Evolutionary conservation across 2,888 invertebrate genomes (phyloP).

Genomic region (Sphaerophoria rueppellii): DNA sequence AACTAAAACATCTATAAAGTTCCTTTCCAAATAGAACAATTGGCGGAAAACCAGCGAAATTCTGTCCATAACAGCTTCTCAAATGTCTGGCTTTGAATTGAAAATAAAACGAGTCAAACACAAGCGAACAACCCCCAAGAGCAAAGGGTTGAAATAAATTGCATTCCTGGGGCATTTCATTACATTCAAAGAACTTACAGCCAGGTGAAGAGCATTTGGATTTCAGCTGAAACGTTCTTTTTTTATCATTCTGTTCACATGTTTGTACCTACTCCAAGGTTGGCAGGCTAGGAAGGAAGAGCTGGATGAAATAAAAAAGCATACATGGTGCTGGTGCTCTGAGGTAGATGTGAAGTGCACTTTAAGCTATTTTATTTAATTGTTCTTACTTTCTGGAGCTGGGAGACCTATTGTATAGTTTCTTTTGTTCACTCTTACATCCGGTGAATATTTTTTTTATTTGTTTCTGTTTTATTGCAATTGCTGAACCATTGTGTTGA

Average conservation of each 20-base stretch:
- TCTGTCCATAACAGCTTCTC: no score
- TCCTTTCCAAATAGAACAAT: no score
- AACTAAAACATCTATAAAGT: no score
- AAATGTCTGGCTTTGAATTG: no score
- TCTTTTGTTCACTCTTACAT: slow-evolving; percentile 54
- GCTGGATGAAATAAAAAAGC: slow-evolving; percentile 23
- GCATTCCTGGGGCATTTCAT: slow-evolving; percentile 67
- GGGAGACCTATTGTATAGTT: slow-evolving; percentile 27
- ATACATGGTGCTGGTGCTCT: slow-evolving; percentile 33
- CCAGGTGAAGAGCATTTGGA: slow-evolving; percentile 38
- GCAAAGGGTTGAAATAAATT: slow-evolving; percentile 62
- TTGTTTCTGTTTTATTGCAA: no score
- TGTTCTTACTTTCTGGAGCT: slow-evolving; percentile 35
- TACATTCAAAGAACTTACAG: slow-evolving; percentile 56
- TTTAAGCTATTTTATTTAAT: slow-evolving; percentile 67
- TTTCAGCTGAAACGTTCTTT: slow-evolving; percentile 17
- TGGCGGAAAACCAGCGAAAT: no score
- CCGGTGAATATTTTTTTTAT: slow-evolving; percentile 36
- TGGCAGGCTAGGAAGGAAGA: no score
- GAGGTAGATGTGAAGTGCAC: slow-evolving; percentile 50
- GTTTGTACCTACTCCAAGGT: no score
- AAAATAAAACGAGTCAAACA: no score
- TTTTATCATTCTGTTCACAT: no score
- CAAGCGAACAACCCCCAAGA: slow-evolving; percentile 20
- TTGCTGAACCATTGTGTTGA: slow-evolving; percentile 59